Base-by-base conservation (phyloP, 2,797 vertebrate genomes). In the Microctenopoma steveboyesi region DNA sequence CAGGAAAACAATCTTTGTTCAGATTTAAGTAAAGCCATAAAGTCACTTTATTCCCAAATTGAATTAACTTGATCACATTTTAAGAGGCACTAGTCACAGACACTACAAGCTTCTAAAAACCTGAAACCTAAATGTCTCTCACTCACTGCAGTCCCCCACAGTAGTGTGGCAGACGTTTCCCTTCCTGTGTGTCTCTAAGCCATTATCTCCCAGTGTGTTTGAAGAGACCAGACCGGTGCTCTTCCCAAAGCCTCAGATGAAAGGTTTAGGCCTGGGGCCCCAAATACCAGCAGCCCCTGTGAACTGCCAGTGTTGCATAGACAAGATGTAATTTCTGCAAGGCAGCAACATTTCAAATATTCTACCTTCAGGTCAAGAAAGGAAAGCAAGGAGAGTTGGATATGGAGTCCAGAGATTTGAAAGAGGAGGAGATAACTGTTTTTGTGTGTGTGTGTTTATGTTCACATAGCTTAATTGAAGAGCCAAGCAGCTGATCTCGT, bases 231-330 rank as follows among this genome's bases (percentile, higher is more conserved):
- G 71, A 79, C 74, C 63, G 57, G 47, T 82, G 72, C 75, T 90
- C 89, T 83, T 89, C 88, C 75, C 71, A 85, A 88, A 85, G 79
- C 75, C 79, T 33, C 77, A 93, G 89, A 93, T 94, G 88, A 94
- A 94, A 94, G 93, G 74, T 63, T 77, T 80, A 65, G 85, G 86
- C 93, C 92, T 66, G 59, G 72, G 90, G 93, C 85, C 84, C 76
- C 72, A 83, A 92, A 93, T 92, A 88, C 93, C 91, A 92, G 81
- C 76, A 67, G 75, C 59, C 67, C 77, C 72, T 86, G 81, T 86
- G 86, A 89, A 91, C 82, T 85, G 83, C 78, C 47, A 74, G 73
- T 39, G 78, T 4, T 49, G 54, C 48, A 42, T 39, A 42, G 40
- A 64, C 83, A 70, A 77, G 85, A 65, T 83, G 79, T 89, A 81